Evolutionary conservation across 2,888 invertebrate genomes (phyloP), one percentile per base, ranked within the genome.

Genomic region (Drosophila kuntzei): DNA sequence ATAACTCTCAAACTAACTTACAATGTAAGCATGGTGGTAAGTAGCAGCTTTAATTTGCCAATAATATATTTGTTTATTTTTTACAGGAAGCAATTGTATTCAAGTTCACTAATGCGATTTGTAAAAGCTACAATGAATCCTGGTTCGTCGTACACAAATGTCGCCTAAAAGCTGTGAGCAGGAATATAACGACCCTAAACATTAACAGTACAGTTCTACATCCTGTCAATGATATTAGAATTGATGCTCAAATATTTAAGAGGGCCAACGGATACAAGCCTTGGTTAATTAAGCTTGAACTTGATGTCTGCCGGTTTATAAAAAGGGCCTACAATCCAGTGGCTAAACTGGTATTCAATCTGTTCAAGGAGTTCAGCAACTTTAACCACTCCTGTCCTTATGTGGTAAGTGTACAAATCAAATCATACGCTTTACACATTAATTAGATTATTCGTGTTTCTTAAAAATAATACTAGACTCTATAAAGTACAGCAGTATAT

Each of bases 381-480:
- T 34, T 79, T 0, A 79, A 80, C 22, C 79, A 79, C 34, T 29
- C 69, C 0, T 79, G 69, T 43, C 70, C 83, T 8, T 68, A 62
- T 43, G 0, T 62, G 25, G 68, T 27, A 46, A 53, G 64, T 71
- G 46, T n/a, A 20, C 11, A 37, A 16, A 16, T 18, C 3, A 16
- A 9, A 9, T 37, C 9, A 32, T 12, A 32, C 5, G 4, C 32
- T 5, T 1, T 3, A 32, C 4, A 3, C 12, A 32, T 12, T 32
- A 32, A 29, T 11, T 3, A 12, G 25, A 6, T 11, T 11, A 29
- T 12, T 12, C 27, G 9, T 2, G 3, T 8, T 27, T 27, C 9
- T 2, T 9, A 0, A 2, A 27, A 27, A 2, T 27, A 27, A 27
- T 27, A 27, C 7, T 27, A 8, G 7, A 5, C 8, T 27, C 29